These are phyloP conservation scores for Nematolebias whitei DNA, from an alignment of 2,113 vertebrate genomes.

Conservation along the genomic window DNA sequence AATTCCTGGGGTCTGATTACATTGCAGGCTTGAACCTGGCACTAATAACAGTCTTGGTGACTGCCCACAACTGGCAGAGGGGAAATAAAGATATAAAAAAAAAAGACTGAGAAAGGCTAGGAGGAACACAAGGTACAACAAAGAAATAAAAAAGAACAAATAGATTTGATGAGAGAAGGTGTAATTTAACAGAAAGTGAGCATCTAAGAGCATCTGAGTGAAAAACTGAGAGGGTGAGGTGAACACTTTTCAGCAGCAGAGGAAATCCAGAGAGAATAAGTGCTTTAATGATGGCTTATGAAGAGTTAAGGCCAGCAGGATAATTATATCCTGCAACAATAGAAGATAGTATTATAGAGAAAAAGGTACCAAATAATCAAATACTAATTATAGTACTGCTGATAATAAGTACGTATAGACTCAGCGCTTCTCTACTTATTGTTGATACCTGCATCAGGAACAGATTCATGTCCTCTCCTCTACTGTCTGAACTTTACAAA, in stretches of 20 bases:
- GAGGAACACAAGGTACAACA: constrained; percentile 20
- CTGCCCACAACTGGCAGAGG: constrained; percentile 39
- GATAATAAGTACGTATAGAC: constrained; percentile 30
- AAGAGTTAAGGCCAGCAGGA: constrained; percentile 31
- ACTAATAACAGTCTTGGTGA: constrained; percentile 66
- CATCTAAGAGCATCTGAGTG: background rate
- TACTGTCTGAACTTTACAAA: background rate
- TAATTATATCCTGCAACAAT: constrained; percentile 51
- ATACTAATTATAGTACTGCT: constrained; percentile 50
- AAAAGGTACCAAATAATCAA: constrained; percentile 23
- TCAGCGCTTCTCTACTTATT: constrained; percentile 10
- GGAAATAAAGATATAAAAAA: constrained; percentile 37
- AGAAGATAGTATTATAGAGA: constrained; percentile 24
- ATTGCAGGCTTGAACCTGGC: constrained; percentile 42
- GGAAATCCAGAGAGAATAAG: constrained; percentile 15
- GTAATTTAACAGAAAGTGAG: constrained; percentile 21
- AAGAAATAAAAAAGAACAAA: constrained; percentile 4
- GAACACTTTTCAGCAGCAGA: constrained; percentile 14
- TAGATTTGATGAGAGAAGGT: constrained; percentile 22
- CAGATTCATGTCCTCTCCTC: background rate
- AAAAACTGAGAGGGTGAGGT: constrained; percentile 14
- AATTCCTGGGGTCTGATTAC: constrained; percentile 67
- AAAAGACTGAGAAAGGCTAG: constrained; percentile 34
- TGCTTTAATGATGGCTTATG: constrained; percentile 43
- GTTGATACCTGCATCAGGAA: constrained; percentile 14